Percentiles rank a stretch among this genome's conserved stretches.
Conservation (phyloP, 2,888 invertebrate genomes). For the Idaea aversata region DNA sequence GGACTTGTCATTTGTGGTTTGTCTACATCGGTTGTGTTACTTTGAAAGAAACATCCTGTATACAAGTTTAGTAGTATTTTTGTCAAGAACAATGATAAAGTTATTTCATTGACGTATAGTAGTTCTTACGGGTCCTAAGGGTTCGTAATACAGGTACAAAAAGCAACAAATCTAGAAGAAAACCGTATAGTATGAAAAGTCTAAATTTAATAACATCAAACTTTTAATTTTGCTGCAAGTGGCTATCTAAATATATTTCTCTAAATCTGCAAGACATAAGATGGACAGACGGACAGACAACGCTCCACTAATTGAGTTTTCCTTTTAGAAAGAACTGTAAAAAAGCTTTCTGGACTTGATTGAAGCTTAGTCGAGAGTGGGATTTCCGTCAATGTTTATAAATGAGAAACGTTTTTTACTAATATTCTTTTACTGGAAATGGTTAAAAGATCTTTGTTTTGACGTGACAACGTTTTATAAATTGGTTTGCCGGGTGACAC, state of each 20-base stretch:
- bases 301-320: slow-evolving; percentile 26
- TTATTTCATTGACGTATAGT: neutral
- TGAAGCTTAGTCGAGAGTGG: slow-evolving; percentile 24
- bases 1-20: neutral
- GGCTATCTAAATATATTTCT: slow-evolving; percentile 10
- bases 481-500: too few species aligned
- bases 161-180: too few species aligned
- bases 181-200: too few species aligned
- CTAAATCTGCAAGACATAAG: slow-evolving; percentile 11
- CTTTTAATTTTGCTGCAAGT: neutral
- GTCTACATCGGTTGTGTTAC: neutral
- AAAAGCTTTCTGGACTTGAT: slow-evolving; percentile 29
- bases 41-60: slow-evolving; percentile 1
- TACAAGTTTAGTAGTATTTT: neutral
- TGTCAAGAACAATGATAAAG: neutral
- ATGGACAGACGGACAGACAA: slow-evolving; percentile 18
- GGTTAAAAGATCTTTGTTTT: neutral
- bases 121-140: slow-evolving; percentile 6
- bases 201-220: too few species aligned
- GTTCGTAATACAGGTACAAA: slow-evolving; percentile 4
- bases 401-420: slow-evolving; percentile 22
- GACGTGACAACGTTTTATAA: too few species aligned
- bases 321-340: slow-evolving; percentile 22
- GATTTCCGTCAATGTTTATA: slow-evolving; percentile 23
- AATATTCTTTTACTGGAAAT: slow-evolving; percentile 13